phyloP scores from a whole-genome alignment of 2,888 invertebrate genomes.

The Lamproptera curius region DNA sequence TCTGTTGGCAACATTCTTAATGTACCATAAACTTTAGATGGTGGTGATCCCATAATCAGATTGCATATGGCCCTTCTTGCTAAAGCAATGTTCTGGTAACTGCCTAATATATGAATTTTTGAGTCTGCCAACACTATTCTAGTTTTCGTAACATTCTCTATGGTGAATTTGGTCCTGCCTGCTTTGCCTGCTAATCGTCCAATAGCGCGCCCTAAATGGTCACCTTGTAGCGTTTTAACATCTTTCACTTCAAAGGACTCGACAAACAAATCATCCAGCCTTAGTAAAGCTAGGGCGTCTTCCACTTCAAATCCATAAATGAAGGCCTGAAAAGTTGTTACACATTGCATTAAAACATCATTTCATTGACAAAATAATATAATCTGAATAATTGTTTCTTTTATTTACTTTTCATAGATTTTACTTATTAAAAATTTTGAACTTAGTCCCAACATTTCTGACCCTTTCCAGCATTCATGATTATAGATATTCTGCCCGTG shows the following conservation, averaged over 20 bases:
- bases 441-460: too few species aligned
- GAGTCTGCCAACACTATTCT: slow-evolving; percentile 97
- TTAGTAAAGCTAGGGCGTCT: slow-evolving; percentile 95
- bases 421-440: too few species aligned
- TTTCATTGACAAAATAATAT: too few species aligned
- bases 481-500: too few species aligned
- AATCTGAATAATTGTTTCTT: too few species aligned
- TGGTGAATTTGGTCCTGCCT: slow-evolving; percentile 97
- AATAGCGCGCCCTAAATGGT: slow-evolving; percentile 96
- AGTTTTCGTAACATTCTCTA: slow-evolving; percentile 99
- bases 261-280: slow-evolving; percentile 97
- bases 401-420: too few species aligned
- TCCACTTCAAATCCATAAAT: slow-evolving; percentile 97
- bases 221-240: slow-evolving; percentile 96
- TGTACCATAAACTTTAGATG: slow-evolving; percentile 98
- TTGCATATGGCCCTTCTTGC: slow-evolving; percentile 97
- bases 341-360: too few species aligned
- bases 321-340: slow-evolving; percentile 87
- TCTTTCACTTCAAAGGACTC: slow-evolving; percentile 98
- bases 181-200: slow-evolving; percentile 99
- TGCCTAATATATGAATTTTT: slow-evolving; percentile 97
- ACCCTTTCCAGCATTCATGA: too few species aligned
- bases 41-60: slow-evolving; percentile 97
- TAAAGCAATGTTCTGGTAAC: slow-evolving; percentile 96
- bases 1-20: slow-evolving; percentile 89